Conservation (phyloP, 2,797 vertebrate species). For the Gallirallus australis region DNA sequence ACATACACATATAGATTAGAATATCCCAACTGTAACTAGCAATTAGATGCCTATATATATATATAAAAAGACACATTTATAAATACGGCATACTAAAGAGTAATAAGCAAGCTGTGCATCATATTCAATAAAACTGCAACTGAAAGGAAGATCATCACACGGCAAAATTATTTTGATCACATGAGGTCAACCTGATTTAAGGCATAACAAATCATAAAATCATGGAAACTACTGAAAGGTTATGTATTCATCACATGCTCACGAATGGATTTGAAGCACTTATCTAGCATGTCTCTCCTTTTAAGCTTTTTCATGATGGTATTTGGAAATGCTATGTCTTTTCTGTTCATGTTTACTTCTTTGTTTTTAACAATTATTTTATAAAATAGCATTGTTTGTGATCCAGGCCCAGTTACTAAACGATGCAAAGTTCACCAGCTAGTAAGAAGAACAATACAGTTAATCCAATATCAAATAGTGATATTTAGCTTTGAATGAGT, state of each 20-base stretch:
- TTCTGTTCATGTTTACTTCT: background rate
- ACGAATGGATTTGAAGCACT: background rate
- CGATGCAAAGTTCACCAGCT: background rate
- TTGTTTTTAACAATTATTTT: background rate
- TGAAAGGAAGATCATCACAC: background rate
- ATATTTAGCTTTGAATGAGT: background rate
- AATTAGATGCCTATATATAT: too few species aligned
- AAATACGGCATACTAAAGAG: background rate
- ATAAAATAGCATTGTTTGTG: background rate
- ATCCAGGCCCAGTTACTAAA: background rate
- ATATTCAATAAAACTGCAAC: background rate
- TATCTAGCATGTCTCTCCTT: background rate
- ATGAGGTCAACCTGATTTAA: background rate
- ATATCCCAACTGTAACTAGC: too few species aligned
- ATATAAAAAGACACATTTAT: background rate
- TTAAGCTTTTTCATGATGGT: background rate
- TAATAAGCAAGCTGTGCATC: background rate
- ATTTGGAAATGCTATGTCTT: fast-evolving
- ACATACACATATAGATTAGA: too few species aligned
- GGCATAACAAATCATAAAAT: background rate
- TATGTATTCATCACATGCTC: background rate
- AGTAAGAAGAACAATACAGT: background rate
- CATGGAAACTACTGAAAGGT: background rate
- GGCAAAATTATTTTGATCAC: background rate
- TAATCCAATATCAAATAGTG: background rate